Percentiles rank a stretch among this genome's conserved stretches.
phyloP scores from a whole-genome alignment of 2,797 vertebrate species.

The Anguilla pacifica region DNA sequence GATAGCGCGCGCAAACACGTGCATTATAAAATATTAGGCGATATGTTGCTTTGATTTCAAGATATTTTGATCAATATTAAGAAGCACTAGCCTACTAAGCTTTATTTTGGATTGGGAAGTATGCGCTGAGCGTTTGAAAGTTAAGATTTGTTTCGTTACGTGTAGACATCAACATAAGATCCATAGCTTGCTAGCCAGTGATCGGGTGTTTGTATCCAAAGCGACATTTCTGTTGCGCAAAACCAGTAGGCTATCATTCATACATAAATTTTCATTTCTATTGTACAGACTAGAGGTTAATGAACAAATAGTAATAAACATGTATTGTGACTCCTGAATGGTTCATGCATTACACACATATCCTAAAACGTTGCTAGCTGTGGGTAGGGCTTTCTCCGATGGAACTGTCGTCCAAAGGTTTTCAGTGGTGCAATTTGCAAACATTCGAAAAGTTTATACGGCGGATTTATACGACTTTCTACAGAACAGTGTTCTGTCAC shows the following conservation, averaged over 20 bases:
- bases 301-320: background rate
- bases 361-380: background rate
- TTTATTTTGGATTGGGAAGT: background rate
- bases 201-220: background rate
- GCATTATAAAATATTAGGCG: background rate
- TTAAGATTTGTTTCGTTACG: background rate
- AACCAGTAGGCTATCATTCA: background rate
- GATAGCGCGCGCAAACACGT: conserved; percentile 4
- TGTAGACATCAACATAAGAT: background rate
- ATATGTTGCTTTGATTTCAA: background rate
- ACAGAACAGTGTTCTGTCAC: conserved; percentile 18
- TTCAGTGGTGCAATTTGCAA: background rate
- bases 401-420: background rate
- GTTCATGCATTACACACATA: background rate
- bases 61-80: background rate
- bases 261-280: background rate
- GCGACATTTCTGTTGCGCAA: background rate
- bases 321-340: background rate
- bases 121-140: background rate
- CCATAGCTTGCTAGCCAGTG: background rate
- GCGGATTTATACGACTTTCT: background rate
- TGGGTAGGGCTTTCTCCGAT: too few species aligned
- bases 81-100: background rate
- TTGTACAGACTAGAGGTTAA: background rate
- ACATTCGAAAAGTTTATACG: background rate